Percentiles rank a stretch among this genome's conserved stretches.
phyloP scores from a whole-genome alignment of 2,113 vertebrate genomes.

The Tichodroma muraria region DNA sequence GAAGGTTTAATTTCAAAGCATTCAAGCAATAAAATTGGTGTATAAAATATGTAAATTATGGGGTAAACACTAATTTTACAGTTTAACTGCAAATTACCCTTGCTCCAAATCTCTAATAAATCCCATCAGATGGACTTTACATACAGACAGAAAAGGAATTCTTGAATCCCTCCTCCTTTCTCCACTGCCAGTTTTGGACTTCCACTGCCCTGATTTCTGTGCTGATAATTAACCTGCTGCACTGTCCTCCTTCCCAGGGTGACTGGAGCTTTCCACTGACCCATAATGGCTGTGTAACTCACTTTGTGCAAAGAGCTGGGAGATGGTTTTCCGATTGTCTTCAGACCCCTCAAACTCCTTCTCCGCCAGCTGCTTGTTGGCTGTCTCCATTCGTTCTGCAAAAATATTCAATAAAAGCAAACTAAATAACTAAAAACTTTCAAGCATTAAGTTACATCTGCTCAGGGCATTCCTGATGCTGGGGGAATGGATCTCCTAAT shows the following conservation, averaged over 20 bases:
- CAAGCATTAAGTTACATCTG: background rate
- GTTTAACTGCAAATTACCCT: background rate
- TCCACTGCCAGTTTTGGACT: background rate
- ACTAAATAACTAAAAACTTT: background rate
- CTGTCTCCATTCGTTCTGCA: slow-evolving; percentile 94
- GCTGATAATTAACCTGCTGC: background rate
- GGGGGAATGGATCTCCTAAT: background rate
- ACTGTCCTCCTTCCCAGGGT: background rate
- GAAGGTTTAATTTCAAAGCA: background rate
- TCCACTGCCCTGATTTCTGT: background rate
- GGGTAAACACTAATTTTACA: background rate
- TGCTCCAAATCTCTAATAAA: background rate
- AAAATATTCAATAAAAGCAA: background rate
- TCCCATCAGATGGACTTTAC: background rate
- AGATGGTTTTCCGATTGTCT: slow-evolving; percentile 95
- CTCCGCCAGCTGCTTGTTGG: slow-evolving; percentile 93
- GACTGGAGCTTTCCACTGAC: background rate
- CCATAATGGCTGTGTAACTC: slow-evolving; percentile 48
- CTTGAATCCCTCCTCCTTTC: background rate
- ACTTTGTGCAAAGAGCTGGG: slow-evolving; percentile 94
- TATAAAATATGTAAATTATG: background rate
- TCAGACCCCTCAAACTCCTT: slow-evolving; percentile 95
- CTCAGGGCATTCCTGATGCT: background rate
- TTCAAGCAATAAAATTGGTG: background rate
- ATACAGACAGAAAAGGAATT: background rate